Percentiles rank a stretch among this genome's conserved stretches.
These are phyloP conservation scores for Lissocephala sabroskyi DNA, from an alignment of 2,888 invertebrate genomes.

Conservation along the genomic window DNA sequence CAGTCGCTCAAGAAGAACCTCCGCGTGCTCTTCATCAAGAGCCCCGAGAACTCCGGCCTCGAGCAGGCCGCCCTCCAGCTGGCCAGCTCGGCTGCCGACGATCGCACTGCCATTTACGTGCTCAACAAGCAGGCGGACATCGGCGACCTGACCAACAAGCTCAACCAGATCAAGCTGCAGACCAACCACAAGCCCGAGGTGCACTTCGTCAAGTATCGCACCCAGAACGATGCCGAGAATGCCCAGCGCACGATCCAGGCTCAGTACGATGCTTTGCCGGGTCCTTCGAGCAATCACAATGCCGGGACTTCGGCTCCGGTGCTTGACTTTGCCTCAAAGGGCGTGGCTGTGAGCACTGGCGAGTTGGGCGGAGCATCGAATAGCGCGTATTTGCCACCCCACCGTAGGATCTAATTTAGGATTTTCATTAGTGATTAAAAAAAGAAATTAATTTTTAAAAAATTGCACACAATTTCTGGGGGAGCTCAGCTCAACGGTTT, in stretches of 20 bases:
- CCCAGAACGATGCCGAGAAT: slow-evolving; percentile 64
- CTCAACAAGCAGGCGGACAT: slow-evolving; percentile 66
- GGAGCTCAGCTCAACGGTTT: too few relatives aligned
- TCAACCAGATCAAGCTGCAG: slow-evolving; percentile 46
- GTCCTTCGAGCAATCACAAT: slow-evolving; percentile 50
- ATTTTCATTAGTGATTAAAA: too few relatives aligned
- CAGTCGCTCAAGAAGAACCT: slow-evolving; percentile 53
- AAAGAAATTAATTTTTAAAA: slow-evolving; percentile 18
- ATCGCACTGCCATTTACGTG: slow-evolving; percentile 66
- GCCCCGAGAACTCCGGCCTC: slow-evolving; percentile 65
- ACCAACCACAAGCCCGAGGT: slow-evolving; percentile 60
- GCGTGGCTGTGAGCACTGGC: slow-evolving; percentile 6
- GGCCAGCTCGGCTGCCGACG: slow-evolving; percentile 55
- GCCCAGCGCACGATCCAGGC: slow-evolving; percentile 66
- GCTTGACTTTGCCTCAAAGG: slow-evolving; percentile 54
- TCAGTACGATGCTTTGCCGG: slow-evolving; percentile 59
- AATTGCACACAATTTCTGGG: not conserved
- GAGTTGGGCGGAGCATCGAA: slow-evolving; percentile 29
- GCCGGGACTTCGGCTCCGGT: slow-evolving; percentile 53
- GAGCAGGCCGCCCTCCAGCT: slow-evolving; percentile 63
- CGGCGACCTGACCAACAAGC: slow-evolving; percentile 48
- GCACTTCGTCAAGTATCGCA: slow-evolving; percentile 68
- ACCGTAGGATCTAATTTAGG: slow-evolving; percentile 47
- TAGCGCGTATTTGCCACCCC: slow-evolving; percentile 53
- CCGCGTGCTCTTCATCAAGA: slow-evolving; percentile 69